Conservation (phyloP, 1,140 invertebrate species). For the Drosophila sucinea region DNA sequence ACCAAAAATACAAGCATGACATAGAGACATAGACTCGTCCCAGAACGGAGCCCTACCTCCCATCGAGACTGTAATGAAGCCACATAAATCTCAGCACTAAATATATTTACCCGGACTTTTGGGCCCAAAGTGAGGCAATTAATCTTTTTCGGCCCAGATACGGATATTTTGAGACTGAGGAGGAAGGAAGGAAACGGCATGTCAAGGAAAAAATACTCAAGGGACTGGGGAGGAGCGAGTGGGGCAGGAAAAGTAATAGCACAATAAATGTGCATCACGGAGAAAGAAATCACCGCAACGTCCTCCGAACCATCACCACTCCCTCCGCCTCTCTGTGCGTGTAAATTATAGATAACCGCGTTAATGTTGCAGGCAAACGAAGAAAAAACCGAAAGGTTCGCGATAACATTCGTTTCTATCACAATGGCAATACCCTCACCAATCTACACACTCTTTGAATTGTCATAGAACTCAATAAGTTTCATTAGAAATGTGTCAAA, state of each 20-base stretch:
- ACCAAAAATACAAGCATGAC: slow-evolving; percentile 19
- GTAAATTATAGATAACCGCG: slow-evolving; percentile 79
- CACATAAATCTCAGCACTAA: slow-evolving; percentile 78
- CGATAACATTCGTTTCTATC: not conserved
- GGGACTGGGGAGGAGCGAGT: slow-evolving; percentile 34
- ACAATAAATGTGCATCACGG: slow-evolving; percentile 73
- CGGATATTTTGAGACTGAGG: slow-evolving; percentile 23
- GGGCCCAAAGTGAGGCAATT: slow-evolving; percentile 58
- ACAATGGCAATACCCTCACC: not conserved
- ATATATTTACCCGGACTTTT: slow-evolving; percentile 68
- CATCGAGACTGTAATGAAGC: slow-evolving; percentile 61
- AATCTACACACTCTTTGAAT: not conserved
- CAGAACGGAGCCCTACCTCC: not conserved
- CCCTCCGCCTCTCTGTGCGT: slow-evolving; percentile 40
- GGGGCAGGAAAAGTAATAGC: slow-evolving; percentile 54
- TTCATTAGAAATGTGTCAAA: too few species aligned
- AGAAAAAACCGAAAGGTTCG: slow-evolving; percentile 32
- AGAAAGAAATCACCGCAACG: slow-evolving; percentile 50
- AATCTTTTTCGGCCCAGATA: slow-evolving; percentile 52
- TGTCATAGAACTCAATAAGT: too few species aligned
- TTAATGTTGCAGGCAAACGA: slow-evolving; percentile 65
- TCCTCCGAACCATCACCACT: slow-evolving; percentile 1
- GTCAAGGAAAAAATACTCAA: slow-evolving; percentile 53
- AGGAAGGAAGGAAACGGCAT: not conserved
- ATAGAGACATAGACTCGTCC: not conserved